Base-by-base conservation (phyloP, 2,113 vertebrate species). In the Chloropsis cyanopogon region DNA sequence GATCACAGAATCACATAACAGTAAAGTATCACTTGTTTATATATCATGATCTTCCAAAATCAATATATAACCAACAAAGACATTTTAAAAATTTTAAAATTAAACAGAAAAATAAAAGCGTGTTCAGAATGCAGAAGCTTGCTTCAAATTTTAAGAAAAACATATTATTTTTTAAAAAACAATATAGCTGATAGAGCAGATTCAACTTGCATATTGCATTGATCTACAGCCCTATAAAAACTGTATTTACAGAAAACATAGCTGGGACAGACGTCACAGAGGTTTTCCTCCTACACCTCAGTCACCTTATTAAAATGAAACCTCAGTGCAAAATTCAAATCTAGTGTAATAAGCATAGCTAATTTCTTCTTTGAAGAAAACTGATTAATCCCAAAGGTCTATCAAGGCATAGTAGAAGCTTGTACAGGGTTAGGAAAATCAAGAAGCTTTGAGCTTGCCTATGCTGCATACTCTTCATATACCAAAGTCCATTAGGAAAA, bases 321-420 rank as follows among this genome's bases (percentile, higher is more conserved):
- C 12, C 25, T 69, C 26, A n/a, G 29, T 81, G 52, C 52, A 95
- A 80, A 88, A 92, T 52, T 66, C 61, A 93, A 90, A 71, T 5
- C 23, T 17, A 59, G 47, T 42, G 6, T 44, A 95, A 57, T 60
- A 94, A 83, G 44, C 24, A 13, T 3, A 77, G 33, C 63, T 57
- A 20, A 2, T n/a, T 46, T 18, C 29, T 29, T 76, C 72, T 88
- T 46, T 65, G 4, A 85, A 76, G 70, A 66, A 93, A 86, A 93
- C 35, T 87, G 89, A 89, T 94, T 92, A 91, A 91, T 87, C 90
- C 71, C 87, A 92, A 81, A 88, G 71, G 54, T 73, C 47, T 91
- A 14, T 13, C 49, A 71, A 84, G 92, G 57, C 41, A 54, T 49
- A 82, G 46, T 10, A 72, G 52, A 87, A 57, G 14, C 28, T 56